Percentiles rank a stretch among this genome's conserved stretches.
phyloP scores from a whole-genome alignment of 1,140 invertebrate genomes.

The Heliconius hermathena region DNA sequence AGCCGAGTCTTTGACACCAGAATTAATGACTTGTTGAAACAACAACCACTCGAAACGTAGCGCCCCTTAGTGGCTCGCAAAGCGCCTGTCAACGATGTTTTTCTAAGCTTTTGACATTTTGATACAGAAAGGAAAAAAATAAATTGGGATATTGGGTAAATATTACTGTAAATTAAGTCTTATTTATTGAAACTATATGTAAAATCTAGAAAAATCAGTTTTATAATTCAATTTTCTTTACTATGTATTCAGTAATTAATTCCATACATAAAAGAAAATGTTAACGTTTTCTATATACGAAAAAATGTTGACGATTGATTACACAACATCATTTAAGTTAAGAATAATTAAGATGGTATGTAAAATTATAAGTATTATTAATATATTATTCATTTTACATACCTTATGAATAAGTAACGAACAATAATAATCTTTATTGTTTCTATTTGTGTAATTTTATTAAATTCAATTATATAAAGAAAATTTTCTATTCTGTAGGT shows the following conservation, averaged over 20 bases:
- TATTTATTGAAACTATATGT: no score
- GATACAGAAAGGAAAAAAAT: slow-evolving; percentile 8
- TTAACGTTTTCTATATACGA: no score
- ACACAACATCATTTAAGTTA: neutral
- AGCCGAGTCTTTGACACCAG: slow-evolving; percentile 36
- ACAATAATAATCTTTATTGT: neutral
- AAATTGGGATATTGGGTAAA: neutral
- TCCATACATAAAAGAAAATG: no score
- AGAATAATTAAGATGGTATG: no score
- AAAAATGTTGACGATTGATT: no score
- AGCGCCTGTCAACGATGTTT: slow-evolving; percentile 8
- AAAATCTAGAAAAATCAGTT: no score
- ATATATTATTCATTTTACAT: no score
- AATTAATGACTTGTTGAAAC: slow-evolving; percentile 42
- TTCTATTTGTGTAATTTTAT: neutral
- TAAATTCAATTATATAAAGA: slow-evolving; percentile 25
- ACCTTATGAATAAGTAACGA: no score
- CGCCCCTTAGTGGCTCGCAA: slow-evolving; percentile 31
- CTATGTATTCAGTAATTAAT: no score
- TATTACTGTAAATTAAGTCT: neutral
- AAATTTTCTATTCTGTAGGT: slow-evolving; percentile 27
- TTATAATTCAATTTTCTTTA: no score
- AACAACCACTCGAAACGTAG: slow-evolving; percentile 37
- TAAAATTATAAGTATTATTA: no score
- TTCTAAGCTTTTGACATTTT: slow-evolving; percentile 16